Conservation (phyloP, 1,140 invertebrate species). For the Oncopodura yosiiana region DNA sequence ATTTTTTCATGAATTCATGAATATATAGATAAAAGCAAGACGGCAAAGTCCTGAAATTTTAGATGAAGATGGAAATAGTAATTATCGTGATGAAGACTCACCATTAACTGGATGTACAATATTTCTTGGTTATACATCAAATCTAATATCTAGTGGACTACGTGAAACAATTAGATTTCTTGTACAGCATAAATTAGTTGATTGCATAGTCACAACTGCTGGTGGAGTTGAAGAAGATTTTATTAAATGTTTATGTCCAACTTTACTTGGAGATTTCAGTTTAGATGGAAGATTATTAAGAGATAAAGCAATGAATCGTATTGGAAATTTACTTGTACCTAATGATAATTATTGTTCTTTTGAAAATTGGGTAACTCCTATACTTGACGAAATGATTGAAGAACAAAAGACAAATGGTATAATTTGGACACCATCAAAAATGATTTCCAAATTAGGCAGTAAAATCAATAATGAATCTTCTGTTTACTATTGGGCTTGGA, state of each 20-base stretch:
- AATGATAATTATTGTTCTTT: constrained; percentile 98
- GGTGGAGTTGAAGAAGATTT: constrained; percentile 98
- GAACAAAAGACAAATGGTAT: constrained; percentile 68
- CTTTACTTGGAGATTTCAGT: constrained; percentile 83
- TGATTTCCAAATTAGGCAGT: constrained; percentile 72
- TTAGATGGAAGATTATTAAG: constrained; percentile 67
- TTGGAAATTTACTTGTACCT: constrained; percentile 93
- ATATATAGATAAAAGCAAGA: constrained; percentile 36
- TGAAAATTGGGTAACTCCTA: constrained; percentile 95
- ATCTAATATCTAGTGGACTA: constrained; percentile 90
- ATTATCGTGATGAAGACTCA: constrained; percentile 49
- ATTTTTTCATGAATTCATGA: constrained; percentile 64
- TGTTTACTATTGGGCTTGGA: constrained; percentile 96
- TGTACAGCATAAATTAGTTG: constrained; percentile 82
- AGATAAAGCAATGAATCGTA: constrained; percentile 86
- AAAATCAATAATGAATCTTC: constrained; percentile 84
- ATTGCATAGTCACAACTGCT: constrained; percentile 94
- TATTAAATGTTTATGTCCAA: constrained; percentile 94
- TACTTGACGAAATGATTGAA: constrained; percentile 78
- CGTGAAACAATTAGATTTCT: constrained; percentile 83
- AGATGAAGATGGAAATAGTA: constrained; percentile 31
- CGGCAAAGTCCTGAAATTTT: constrained; percentile 23
- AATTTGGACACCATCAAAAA: constrained; percentile 87
- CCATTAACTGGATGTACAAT: constrained; percentile 90
- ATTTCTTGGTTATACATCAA: constrained; percentile 96